phyloP scores from a whole-genome alignment of 2,113 vertebrate genomes.

The Origma solitaria region DNA sequence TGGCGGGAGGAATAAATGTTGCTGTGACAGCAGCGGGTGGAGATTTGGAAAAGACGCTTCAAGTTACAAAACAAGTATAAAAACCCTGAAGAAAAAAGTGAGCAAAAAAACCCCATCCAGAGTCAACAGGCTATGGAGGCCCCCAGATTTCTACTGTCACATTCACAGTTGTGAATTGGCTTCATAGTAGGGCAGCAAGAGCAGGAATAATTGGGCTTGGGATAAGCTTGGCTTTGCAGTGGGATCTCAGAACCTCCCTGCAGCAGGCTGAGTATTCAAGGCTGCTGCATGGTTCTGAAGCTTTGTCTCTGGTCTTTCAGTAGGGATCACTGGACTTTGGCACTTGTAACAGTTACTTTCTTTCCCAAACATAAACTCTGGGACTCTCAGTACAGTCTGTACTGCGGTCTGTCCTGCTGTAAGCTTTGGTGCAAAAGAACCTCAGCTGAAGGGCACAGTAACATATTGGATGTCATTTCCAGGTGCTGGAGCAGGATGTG shows the following conservation, averaged over 20 bases:
- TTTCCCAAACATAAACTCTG: background rate
- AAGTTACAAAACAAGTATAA: background rate
- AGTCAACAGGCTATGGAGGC: background rate
- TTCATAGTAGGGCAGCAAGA: background rate
- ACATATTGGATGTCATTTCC: background rate
- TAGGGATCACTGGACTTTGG: background rate
- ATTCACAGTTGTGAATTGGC: background rate
- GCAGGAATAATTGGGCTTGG: background rate
- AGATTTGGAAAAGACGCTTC: background rate
- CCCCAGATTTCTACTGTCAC: background rate
- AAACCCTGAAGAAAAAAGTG: background rate
- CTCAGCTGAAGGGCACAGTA: background rate
- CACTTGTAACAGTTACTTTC: background rate
- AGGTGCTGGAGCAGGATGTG: slow-evolving; percentile 94
- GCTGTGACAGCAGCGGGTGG: background rate
- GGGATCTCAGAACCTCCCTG: background rate
- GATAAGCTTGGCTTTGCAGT: background rate
- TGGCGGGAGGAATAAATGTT: background rate
- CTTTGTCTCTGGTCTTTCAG: background rate
- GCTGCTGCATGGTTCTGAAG: background rate
- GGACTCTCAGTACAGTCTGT: background rate
- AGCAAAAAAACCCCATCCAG: background rate
- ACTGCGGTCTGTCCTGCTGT: background rate
- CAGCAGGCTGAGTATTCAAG: background rate
- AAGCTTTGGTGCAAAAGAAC: background rate